Base-by-base conservation (phyloP, 2,797 vertebrate species). In the Pseudopleuronectes americanus region DNA sequence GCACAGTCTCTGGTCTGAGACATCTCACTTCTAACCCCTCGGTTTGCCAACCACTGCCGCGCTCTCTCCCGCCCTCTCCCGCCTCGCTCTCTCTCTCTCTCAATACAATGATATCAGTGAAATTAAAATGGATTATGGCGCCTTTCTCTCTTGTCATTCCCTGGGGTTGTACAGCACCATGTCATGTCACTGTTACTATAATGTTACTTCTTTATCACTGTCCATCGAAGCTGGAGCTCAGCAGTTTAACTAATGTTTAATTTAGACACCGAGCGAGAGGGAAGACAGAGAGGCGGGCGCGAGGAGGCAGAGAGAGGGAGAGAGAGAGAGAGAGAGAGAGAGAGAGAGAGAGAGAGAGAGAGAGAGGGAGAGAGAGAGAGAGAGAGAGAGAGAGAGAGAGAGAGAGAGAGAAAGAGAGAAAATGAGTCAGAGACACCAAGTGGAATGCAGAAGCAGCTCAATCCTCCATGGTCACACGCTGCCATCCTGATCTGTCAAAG, bases 1-100 rank as follows among this genome's bases (percentile, higher is more conserved):
- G 86, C 83, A 79, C 83, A 90, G 90, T 80, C 82, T 91, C 87
- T 92, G 93, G 92, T 92, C 88, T 83, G 90, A 92, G 89, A 91
- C 90, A 92, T 90, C 85, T 88, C 87, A 83, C 90, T 84, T 83
- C 77, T 83, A 72, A 67, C 68, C 41, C 41, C 38, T 51, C 17
- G 3, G 54, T 64, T 61, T 59, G 1, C 54, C 57, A 61, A 23
- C 45, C 43, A 19, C 54, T 33, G 16, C 21, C 43, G 47, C 65
- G 13, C 63, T 57, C 17, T 2, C 62, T 67, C 64, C 0, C 43
- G 4, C 43, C 6, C 43, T 45, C 58, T 1, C 54, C 53, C 61
- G 21, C 45, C 43, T 19, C 54, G 33, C 16, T 21, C 48, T 47
- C 65, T 54, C 66, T 57, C 72, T 49, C 54, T 19, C 54, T 77